Conservation (phyloP, 1,140 invertebrate species). For the Rhopalosiphum padi region DNA sequence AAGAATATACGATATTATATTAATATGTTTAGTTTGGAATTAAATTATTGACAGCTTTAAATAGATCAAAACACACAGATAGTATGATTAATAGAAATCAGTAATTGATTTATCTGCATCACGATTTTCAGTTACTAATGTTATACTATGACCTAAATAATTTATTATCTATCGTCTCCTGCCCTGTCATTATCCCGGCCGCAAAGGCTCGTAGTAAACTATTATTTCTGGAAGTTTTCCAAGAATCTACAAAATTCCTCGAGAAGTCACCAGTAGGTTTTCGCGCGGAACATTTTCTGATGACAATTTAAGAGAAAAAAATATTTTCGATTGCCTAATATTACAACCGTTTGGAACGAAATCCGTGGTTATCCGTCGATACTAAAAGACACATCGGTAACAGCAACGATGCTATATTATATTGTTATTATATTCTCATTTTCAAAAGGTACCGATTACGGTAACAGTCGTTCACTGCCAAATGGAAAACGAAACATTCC, state of each 20-base stretch:
- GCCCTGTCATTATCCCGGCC: too few relatives aligned
- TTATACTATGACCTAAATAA: background rate
- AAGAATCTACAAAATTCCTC: background rate
- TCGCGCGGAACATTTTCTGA: background rate
- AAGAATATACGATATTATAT: background rate
- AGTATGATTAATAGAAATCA: background rate
- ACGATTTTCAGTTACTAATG: background rate
- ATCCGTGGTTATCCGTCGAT: background rate
- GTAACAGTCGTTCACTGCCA: too few relatives aligned
- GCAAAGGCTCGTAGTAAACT: background rate
- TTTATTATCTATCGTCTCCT: background rate
- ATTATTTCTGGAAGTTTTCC: constrained; percentile 1
- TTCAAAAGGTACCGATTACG: background rate
- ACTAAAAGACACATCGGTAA: background rate
- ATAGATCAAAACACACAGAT: background rate
- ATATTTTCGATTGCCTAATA: background rate
- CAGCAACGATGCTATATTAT: background rate
- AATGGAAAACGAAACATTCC: background rate
- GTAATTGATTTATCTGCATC: constrained; percentile 12
- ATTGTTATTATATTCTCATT: background rate
- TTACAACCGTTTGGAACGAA: background rate
- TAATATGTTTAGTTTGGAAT: background rate
- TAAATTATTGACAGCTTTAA: background rate
- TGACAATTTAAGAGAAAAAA: background rate
- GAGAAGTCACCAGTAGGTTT: background rate